Base-by-base conservation (phyloP, 1,140 invertebrate species). In the Bombus sylvicola region DNA sequence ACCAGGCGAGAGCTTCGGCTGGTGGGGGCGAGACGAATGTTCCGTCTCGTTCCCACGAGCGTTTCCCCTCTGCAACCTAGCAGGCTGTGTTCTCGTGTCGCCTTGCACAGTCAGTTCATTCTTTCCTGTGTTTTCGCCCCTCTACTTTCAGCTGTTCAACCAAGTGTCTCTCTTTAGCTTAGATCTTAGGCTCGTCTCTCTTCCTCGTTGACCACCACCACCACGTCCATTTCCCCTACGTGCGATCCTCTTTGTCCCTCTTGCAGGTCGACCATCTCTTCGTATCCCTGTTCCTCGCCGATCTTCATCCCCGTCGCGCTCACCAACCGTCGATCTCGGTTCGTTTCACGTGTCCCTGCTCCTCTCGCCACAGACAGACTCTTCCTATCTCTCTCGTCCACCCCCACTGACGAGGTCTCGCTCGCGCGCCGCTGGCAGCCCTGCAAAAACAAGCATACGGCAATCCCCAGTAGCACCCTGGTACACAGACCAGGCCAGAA, bases 371-470 rank as follows among this genome's bases (percentile, higher is more conserved):
- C 18, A 53, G 18, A 53, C 18, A 53, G 18, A 53, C 39, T 69
- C 37, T 34, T 34, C 73, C 66, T 34, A 28, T 47, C 39, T n/a
- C 69, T 79, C 71, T 18, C 59, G 12, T 39, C 8, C n/a, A 25
- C 12, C 25, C 28, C n/a, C 64, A 12, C 59, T 57, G 57, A 1
- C 74, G 41, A 31, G 12, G 13, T 66, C 66, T n/a, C 74, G 15
- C 64, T 84, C 84, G 64, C 88, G 66, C 80, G 86, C 79, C 43
- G 68, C 75, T 62, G 77, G 79, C 88, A 85, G 89, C 79, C 88
- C 89, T 86, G 89, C 89, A 90, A 90, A 90, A 90, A 90, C 89
- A 90, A 90, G 89, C 89, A 90, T 90, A 90, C 89, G 87, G 80
- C 83, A 87, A 86, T 88, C 89, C 89, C 89, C 89, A 90, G 89